Evolutionary conservation across 37 sponge, comb jelly and placozoan genomes (phyloP).

Genomic region (Crambe crambe): DNA sequence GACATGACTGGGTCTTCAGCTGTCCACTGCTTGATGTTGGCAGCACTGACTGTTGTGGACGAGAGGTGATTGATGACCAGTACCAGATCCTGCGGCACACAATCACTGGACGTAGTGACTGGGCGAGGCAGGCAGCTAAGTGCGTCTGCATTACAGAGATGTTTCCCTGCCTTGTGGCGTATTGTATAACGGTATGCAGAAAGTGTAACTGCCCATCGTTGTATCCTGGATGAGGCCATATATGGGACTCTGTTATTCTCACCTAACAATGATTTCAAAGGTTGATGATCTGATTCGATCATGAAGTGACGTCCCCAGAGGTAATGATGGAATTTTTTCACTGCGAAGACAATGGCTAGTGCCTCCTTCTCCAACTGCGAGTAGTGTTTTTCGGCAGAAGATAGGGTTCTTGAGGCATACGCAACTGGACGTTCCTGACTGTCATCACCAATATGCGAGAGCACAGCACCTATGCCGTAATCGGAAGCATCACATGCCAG

Average conservation of each 20-base stretch:
- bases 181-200: constrained; percentile 7
- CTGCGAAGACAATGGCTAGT: constrained; percentile 8
- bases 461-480: constrained; percentile 43
- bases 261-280: background rate
- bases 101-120: background rate
- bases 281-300: constrained; percentile 20
- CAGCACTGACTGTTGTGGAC: background rate
- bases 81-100: background rate
- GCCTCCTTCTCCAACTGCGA: constrained; percentile 10
- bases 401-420: background rate
- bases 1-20: background rate
- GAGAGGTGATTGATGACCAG: background rate
- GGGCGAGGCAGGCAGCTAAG: background rate
- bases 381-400: background rate
- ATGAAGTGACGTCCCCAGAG: background rate
- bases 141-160: background rate
- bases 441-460: constrained; percentile 13
- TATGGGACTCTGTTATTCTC: constrained; percentile 18
- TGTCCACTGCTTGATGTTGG: constrained; percentile 5
- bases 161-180: background rate
- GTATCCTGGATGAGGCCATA: constrained; percentile 1
- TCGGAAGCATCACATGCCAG: constrained; percentile 54
- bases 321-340: constrained; percentile 21
- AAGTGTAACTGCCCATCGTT: constrained; percentile 2
- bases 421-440: background rate